phyloP scores from a whole-genome alignment of 2,888 invertebrate genomes.

The Aricia artaxerxes region DNA sequence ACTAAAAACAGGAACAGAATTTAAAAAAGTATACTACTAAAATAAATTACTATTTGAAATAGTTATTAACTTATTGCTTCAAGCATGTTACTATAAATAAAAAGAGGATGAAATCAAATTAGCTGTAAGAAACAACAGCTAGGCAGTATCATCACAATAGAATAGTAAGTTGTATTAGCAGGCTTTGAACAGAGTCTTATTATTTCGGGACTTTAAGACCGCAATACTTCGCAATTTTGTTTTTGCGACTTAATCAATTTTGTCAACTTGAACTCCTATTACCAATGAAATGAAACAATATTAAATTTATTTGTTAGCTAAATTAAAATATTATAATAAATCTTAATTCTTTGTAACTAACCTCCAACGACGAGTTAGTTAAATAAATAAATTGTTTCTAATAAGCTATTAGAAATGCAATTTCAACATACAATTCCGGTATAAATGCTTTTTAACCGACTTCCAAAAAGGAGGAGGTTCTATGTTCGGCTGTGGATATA shows the following conservation, averaged over 20 bases:
- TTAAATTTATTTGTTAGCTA: not conserved
- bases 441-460: not conserved
- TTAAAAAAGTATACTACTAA: conserved; percentile 28
- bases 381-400: conserved; percentile 17
- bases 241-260: not conserved
- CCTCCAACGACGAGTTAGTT: not conserved
- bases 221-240: not conserved
- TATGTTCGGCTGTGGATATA: too few species aligned
- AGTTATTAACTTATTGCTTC: conserved; percentile 20
- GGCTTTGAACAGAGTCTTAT: not conserved
- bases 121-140: not conserved
- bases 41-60: conserved; percentile 38
- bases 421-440: not conserved
- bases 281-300: not conserved
- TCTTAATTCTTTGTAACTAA: not conserved
- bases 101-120: not conserved
- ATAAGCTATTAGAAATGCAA: conserved; percentile 18
- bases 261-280: not conserved
- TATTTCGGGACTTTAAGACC: not conserved
- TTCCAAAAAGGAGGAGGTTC: too few species aligned
- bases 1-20: not conserved
- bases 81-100: not conserved
- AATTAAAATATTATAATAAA: not conserved
- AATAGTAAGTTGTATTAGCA: too few species aligned
- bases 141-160: too few species aligned